Percentiles rank a stretch among this genome's conserved stretches.
phyloP scores from a whole-genome alignment of 2,797 vertebrate species.

The Lepidocolaptes lacrymiger region DNA sequence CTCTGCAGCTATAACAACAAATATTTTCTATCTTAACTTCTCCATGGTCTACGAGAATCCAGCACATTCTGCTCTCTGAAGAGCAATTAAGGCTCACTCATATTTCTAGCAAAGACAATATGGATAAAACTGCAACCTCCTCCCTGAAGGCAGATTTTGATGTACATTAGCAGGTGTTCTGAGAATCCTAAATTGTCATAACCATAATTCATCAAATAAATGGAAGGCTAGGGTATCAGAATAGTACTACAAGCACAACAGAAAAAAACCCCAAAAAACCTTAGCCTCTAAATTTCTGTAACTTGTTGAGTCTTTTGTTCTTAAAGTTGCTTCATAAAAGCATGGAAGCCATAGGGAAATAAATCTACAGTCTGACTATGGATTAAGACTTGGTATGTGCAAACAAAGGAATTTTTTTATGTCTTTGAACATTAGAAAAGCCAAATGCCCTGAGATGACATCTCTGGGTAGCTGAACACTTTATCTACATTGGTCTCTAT shows the following conservation, averaged over 20 bases:
- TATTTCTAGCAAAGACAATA: neutral
- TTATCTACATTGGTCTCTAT: neutral
- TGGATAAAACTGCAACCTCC: neutral
- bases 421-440: neutral
- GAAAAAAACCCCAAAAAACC: too few relatives aligned
- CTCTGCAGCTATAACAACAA: neutral
- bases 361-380: neutral
- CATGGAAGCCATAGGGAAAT: neutral
- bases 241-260: neutral
- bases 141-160: neutral
- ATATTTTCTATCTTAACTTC: neutral
- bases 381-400: neutral
- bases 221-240: neutral
- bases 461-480: neutral
- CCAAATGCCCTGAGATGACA: neutral
- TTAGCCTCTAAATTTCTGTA: neutral
- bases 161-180: neutral
- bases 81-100: neutral
- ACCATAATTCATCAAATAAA: constrained; percentile 11
- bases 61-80: neutral
- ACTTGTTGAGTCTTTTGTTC: neutral
- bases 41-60: neutral
- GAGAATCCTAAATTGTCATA: neutral
- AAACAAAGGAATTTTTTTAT: neutral
- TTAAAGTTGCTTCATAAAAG: neutral